Evolutionary conservation across 2,888 invertebrate genomes (phyloP).

Genomic region (Pherbina coryleti): DNA sequence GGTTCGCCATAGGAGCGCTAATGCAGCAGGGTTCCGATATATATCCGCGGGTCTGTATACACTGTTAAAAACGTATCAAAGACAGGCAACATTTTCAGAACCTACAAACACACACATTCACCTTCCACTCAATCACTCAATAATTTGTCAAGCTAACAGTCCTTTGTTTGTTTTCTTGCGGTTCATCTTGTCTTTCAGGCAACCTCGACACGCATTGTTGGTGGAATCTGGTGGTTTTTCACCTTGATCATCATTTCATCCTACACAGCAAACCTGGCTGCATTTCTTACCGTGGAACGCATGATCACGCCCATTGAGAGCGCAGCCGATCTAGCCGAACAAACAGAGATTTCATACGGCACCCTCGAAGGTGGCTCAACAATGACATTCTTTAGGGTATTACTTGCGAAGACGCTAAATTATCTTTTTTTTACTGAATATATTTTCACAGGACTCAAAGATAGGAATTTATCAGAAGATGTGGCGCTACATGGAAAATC

Average conservation of each 20-base stretch:
- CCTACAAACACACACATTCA: not conserved
- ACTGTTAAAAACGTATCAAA: not conserved
- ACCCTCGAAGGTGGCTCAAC: conserved; percentile 95
- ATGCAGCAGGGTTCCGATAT: conserved; percentile 93
- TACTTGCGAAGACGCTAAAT: conserved; percentile 51
- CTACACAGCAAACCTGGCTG: conserved; percentile 94
- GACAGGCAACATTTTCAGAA: not conserved
- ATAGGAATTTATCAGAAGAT: conserved; percentile 92
- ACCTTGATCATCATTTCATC: conserved; percentile 98
- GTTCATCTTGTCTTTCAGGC: conserved; percentile 72
- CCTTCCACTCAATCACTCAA: not conserved
- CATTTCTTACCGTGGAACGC: conserved; percentile 96
- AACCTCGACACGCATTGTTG: conserved; percentile 93
- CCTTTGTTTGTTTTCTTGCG: too few species aligned
- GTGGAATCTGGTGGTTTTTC: conserved; percentile 99
- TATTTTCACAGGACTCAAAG: conserved; percentile 80
- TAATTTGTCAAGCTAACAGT: too few species aligned
- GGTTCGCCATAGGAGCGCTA: conserved; percentile 96
- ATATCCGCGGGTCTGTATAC: conserved; percentile 86
- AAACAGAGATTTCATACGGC: conserved; percentile 93
- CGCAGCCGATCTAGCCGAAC: conserved; percentile 94
- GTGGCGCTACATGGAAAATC: conserved; percentile 94
- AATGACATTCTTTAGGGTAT: conserved; percentile 96
- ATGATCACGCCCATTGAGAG: conserved; percentile 96
- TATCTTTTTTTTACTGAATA: not conserved